Percentiles rank a stretch among this genome's conserved stretches.
These are phyloP conservation scores for Panagrolaimus sp. DNA, from an alignment of 1,140 invertebrate species.

Conservation along the genomic window DNA sequence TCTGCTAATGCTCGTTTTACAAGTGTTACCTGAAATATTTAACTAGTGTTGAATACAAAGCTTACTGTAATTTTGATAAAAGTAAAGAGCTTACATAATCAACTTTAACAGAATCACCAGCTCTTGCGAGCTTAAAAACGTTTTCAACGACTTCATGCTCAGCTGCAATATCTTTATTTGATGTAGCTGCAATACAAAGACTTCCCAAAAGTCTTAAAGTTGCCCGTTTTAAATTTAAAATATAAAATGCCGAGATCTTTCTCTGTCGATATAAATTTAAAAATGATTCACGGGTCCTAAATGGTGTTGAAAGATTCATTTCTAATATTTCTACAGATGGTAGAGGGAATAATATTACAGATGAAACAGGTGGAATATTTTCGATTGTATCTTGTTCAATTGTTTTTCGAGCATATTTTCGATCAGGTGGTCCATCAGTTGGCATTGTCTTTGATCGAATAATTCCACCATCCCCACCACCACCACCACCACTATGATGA, in stretches of 20 bases:
- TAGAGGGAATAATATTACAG: background rate
- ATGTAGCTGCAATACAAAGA: background rate
- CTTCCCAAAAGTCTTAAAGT: background rate
- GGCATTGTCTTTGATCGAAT: background rate
- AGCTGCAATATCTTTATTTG: background rate
- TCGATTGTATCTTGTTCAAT: constrained; percentile 5
- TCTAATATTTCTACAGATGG: background rate
- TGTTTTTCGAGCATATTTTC: background rate
- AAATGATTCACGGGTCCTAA: background rate
- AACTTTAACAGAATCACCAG: background rate
- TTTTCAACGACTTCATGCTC: background rate
- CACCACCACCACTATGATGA: background rate
- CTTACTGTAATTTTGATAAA: background rate
- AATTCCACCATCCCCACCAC: background rate
- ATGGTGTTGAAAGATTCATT: background rate
- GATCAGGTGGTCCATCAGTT: background rate
- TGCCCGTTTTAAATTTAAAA: background rate
- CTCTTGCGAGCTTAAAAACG: background rate
- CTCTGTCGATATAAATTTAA: background rate
- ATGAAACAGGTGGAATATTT: background rate
- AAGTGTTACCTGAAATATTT: background rate
- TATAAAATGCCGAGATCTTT: background rate
- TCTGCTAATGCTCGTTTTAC: background rate
- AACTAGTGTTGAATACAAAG: no score
- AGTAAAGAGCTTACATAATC: background rate